Percentiles rank a stretch among this genome's conserved stretches.
Evolutionary conservation across 2,113 vertebrate species (phyloP).

Genomic region (Centropristis striata): DNA sequence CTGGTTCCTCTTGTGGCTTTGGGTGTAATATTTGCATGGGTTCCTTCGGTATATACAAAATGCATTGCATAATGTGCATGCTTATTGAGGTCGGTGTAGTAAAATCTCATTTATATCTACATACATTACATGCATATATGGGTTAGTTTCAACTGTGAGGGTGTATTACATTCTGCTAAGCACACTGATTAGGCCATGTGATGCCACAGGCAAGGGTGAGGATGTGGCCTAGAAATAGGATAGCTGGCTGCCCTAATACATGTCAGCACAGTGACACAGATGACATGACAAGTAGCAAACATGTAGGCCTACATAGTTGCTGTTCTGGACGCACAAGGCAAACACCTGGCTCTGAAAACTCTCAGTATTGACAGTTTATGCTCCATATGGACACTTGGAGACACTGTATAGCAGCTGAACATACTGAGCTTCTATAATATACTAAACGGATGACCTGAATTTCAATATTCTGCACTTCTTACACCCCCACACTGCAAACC

Average conservation of each 20-base stretch:
- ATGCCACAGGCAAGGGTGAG: conserved; percentile 58
- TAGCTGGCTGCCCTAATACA: conserved; percentile 53
- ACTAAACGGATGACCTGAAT: conserved; percentile 44
- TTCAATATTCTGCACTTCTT: conserved; percentile 44
- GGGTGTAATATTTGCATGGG: conserved; percentile 31
- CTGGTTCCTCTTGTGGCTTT: conserved; percentile 12
- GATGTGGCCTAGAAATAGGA: conserved; percentile 62
- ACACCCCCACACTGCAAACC: conserved; percentile 41
- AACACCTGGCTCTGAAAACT: conserved; percentile 20
- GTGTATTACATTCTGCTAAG: conserved; percentile 37
- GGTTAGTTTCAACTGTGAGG: conserved; percentile 4
- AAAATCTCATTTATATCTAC: conserved; percentile 22
- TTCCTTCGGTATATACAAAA: conserved; percentile 24
- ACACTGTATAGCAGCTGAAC: conserved; percentile 1
- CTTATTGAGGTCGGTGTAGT: conserved; percentile 29
- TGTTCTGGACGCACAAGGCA: neutral
- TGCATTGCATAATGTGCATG: conserved; percentile 26
- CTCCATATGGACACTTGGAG: neutral
- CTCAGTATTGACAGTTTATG: neutral
- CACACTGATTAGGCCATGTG: conserved; percentile 47
- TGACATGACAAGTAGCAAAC: conserved; percentile 40
- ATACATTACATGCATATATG: conserved; percentile 16
- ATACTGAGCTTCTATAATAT: conserved; percentile 18
- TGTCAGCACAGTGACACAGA: conserved; percentile 59
- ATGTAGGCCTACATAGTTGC: conserved; percentile 3